Base-by-base conservation (phyloP, 2,888 invertebrate genomes). In the Homarus gammarus region DNA sequence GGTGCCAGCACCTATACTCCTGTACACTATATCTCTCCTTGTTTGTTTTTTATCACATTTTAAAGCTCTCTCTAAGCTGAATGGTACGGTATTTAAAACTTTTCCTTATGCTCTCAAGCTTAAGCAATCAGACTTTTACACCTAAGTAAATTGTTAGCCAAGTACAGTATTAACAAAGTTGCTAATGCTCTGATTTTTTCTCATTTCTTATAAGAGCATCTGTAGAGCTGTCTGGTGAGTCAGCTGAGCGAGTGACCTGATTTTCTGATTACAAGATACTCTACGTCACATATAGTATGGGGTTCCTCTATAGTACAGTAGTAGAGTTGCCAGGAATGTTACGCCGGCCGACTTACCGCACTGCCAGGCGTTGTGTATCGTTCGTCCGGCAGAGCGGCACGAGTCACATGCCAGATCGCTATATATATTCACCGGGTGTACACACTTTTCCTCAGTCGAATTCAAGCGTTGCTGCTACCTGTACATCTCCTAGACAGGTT, bases 341-440 rank as follows among this genome's bases (percentile, higher is more conserved):
- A 75, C 72, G 82, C 72, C 82, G 49, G 81, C 51, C 36, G 40
- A 27, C 33, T 56, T 36, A 33, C 75, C 15, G 12, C 64, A 36
- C 82, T 72, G 72, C 87, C 87, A 56, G 73, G 38, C 73, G 64
- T 44, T 36, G 36, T 8, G 27, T 51, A 22, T 85, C 88, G 49
- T 84, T n/a, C 84, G 88, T 68, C 77, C 36, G 83, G 83, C 88
- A 77, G 68, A 51, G 51, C 10, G 75, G 51, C 44, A 22, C 64
- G 64, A 83, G 82, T 83, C 83, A 83, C 88, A 88, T 84, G 83
- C 83, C 78, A 78, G 44, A 44, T 78, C 83, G 38, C 83, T 84
- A 88, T 88, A 88, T 88, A 88, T 88, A 88, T 77, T 22, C 68
- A 49, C 56, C 38, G 77, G 75, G 38, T 51, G 70, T 27, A 68